Percentiles rank a stretch among this genome's conserved stretches.
Conservation (phyloP, 23 tunicate species). For the Diplosoma virens region DNA sequence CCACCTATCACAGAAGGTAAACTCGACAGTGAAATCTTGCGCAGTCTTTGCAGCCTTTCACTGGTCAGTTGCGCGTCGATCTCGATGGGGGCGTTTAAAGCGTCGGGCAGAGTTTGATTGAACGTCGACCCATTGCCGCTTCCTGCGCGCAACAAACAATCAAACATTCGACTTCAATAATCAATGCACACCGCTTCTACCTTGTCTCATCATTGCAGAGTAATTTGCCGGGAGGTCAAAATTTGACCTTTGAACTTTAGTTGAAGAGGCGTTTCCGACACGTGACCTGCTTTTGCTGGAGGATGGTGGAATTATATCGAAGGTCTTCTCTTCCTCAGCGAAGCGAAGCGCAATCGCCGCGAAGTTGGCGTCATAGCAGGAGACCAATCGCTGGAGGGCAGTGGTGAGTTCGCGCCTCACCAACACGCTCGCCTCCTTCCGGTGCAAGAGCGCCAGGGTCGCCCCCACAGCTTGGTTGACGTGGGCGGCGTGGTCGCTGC, state of each 20-base stretch:
- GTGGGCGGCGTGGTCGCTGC: conserved; percentile 88
- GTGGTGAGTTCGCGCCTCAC: conserved; percentile 70
- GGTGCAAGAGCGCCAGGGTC: conserved; percentile 47
- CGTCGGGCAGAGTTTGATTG: conserved; percentile 1
- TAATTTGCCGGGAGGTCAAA: conserved; percentile 41
- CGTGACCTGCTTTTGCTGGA: background rate
- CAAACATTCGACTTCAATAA: background rate
- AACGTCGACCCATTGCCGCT: conserved; percentile 16
- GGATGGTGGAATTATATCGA: background rate
- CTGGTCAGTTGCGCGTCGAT: conserved; percentile 2
- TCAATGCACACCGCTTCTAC: background rate
- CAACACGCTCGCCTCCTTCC: conserved; percentile 70
- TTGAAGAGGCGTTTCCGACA: background rate
- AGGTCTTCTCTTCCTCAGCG: conserved; percentile 63
- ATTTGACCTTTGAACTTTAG: conserved; percentile 10
- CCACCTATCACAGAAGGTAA: conserved; percentile 57
- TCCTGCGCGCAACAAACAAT: background rate
- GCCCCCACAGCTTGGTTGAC: conserved; percentile 85
- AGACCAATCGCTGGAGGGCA: conserved; percentile 79
- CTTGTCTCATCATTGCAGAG: conserved; percentile 38
- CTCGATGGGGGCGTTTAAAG: background rate
- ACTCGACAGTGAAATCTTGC: conserved; percentile 68
- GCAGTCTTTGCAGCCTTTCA: conserved; percentile 42
- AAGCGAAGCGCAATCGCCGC: conserved; percentile 73
- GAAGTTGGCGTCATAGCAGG: conserved; percentile 85